A percentile compares a stretch with the other conserved stretches of the same genome.
Conservation (phyloP, 2,888 invertebrate genomes). For the Digitonthophagus gazella region DNA sequence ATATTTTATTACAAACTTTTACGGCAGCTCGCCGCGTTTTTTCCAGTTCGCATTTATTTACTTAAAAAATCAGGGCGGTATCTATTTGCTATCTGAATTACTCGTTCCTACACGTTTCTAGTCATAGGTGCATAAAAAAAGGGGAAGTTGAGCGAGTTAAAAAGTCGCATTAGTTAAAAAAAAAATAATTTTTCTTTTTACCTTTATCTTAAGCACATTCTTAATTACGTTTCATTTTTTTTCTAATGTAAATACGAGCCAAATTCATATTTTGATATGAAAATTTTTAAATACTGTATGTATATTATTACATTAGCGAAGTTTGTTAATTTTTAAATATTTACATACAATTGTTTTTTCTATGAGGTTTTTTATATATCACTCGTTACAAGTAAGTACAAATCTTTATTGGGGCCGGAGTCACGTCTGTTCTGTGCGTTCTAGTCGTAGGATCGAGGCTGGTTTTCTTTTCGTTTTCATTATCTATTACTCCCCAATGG, state of each 20-base stretch:
- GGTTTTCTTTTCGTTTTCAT: background rate
- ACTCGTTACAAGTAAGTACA: conserved; percentile 4
- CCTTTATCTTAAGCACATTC: too few relatives aligned
- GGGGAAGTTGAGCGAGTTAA: too few relatives aligned
- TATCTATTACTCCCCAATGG: too few relatives aligned
- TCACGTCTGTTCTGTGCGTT: background rate
- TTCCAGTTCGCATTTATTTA: background rate
- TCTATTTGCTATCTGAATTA: conserved; percentile 6
- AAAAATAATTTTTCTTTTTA: too few relatives aligned
- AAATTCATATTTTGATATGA: conserved; percentile 13
- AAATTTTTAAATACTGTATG: background rate
- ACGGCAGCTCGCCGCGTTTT: background rate
- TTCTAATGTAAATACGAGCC: conserved; percentile 4
- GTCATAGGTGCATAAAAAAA: conserved; percentile 2
- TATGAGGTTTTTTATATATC: background rate
- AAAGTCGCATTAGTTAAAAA: too few relatives aligned
- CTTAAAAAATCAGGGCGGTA: background rate
- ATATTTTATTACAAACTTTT: background rate
- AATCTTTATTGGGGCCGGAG: background rate
- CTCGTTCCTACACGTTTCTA: conserved; percentile 14
- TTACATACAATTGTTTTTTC: background rate
- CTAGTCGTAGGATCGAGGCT: conserved; percentile 11
- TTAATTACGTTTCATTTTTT: conserved; percentile 11
- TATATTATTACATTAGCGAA: background rate
- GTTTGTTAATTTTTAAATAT: conserved; percentile 10